Base-by-base conservation (phyloP, 2,797 vertebrate species). In the Okamejei kenojei region DNA sequence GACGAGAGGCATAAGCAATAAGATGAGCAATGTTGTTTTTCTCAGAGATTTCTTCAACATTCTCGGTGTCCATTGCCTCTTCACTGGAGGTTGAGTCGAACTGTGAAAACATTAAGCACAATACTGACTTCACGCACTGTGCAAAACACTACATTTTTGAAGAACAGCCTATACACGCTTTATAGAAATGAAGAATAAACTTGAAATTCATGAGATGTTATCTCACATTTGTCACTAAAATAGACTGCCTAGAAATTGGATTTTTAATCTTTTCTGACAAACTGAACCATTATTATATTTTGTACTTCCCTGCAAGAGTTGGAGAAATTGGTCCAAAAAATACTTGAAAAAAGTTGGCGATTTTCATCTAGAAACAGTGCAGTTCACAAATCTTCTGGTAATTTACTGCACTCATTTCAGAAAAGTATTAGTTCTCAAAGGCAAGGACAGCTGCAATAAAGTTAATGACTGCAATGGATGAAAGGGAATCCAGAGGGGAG, bases 51-150 rank as follows among this genome's bases (percentile, higher is more conserved):
- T 97, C 96, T 94, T 97, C 97, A 95, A 97, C 95, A 17, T 96
- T 97, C 95, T 98, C 97, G 94, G 97, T 95, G 94, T 98, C 96
- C 94, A 98, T 96, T 71, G 95, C 97, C 79, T 95, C 96, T 54
- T 92, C 90, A 54, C 73, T 92, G 71, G 90, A 92, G 71, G 68
- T 74, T 11, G 90, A 92, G 2, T 92, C 90, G 58, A 54, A 92
- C 90, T 92, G 90, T 68, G 73, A 92, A 76, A 76, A 88, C 32
- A 32, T 65, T 88, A 78, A 92, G 13, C 13, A 15, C 45, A 6
- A 54, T 54, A 45, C 35, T 29, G 74, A 74, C 8, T 54, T 54
- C 45, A 54, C 5, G 13, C 38, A 91, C 23, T 54, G 63, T 45
- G 1, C 71, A 74, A 63, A 4, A 15, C 29, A 86, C 32, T 65